These are phyloP conservation scores for Progne subis DNA, from an alignment of 2,113 vertebrate species.

Conservation along the genomic window DNA sequence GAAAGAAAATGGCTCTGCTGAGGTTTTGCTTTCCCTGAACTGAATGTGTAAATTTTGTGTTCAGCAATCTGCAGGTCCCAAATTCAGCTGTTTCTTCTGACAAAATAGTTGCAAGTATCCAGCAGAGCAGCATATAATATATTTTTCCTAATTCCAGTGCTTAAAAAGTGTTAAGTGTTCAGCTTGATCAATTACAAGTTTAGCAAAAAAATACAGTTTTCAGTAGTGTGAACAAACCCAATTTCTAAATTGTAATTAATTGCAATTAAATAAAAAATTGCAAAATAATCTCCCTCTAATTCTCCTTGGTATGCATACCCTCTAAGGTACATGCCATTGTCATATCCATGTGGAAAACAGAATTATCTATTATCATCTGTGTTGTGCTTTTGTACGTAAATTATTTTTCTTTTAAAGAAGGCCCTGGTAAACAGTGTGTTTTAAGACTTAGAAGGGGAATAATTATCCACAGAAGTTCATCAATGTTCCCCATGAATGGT, in stretches of 20 bases:
- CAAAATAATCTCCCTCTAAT: background rate
- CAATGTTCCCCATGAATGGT: background rate
- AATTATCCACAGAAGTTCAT: background rate
- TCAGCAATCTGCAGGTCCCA: background rate
- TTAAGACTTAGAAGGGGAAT: background rate
- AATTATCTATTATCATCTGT: background rate
- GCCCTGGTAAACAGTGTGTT: background rate
- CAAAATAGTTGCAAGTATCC: background rate
- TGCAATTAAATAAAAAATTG: background rate
- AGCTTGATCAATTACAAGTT: background rate
- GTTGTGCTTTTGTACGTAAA: background rate
- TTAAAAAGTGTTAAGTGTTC: background rate
- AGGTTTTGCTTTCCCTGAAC: background rate
- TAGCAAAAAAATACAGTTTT: background rate
- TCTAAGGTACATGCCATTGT: background rate
- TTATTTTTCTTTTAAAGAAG: background rate
- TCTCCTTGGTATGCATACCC: background rate
- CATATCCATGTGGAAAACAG: background rate
- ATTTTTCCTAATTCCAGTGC: background rate
- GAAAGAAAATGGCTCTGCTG: background rate
- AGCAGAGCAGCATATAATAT: background rate
- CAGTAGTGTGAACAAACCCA: background rate
- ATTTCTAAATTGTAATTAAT: background rate
- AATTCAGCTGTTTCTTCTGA: background rate
- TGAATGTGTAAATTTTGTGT: background rate